Conservation (phyloP, 2,888 invertebrate genomes). For the Oscheius sp. region DNA sequence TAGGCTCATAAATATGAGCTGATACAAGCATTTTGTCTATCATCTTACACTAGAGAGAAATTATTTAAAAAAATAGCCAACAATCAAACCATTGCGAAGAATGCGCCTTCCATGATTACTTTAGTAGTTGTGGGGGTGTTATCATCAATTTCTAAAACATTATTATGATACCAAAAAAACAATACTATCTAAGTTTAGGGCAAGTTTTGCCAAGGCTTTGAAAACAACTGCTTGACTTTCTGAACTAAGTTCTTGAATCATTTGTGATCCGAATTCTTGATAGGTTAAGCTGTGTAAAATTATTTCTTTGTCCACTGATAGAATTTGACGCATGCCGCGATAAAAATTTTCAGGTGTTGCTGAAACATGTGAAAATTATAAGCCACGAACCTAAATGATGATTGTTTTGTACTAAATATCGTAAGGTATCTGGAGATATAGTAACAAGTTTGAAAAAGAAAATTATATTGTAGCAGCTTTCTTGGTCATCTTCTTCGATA, state of each 20-base stretch:
- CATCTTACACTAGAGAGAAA: conserved; percentile 16
- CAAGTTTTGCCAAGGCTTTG: conserved; percentile 34
- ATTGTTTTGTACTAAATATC: conserved; percentile 36
- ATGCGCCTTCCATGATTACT: conserved; percentile 8
- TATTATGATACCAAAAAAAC: too few relatives aligned
- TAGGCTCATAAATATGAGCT: not conserved
- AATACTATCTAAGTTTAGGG: conserved; percentile 26
- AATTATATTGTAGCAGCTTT: conserved; percentile 33
- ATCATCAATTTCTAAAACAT: too few relatives aligned
- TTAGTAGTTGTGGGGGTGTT: not conserved
- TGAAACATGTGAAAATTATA: conserved; percentile 23
- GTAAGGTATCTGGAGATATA: conserved; percentile 40
- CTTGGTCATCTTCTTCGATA: not conserved
- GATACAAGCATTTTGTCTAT: not conserved
- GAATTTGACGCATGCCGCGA: conserved; percentile 42
- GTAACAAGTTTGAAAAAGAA: conserved; percentile 49
- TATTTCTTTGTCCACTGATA: conserved; percentile 33
- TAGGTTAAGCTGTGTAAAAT: conserved; percentile 33
- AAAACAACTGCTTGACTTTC: conserved; percentile 36
- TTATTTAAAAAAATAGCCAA: not conserved
- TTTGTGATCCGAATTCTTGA: conserved; percentile 36
- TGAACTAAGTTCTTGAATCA: conserved; percentile 37
- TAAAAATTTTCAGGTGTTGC: conserved; percentile 45
- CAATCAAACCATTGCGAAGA: conserved; percentile 10
- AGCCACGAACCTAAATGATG: conserved; percentile 14